Evolutionary conservation across 2,888 invertebrate species (phyloP), one percentile per base, ranked within the genome.

Genomic region (Sarcophaga variegata): DNA sequence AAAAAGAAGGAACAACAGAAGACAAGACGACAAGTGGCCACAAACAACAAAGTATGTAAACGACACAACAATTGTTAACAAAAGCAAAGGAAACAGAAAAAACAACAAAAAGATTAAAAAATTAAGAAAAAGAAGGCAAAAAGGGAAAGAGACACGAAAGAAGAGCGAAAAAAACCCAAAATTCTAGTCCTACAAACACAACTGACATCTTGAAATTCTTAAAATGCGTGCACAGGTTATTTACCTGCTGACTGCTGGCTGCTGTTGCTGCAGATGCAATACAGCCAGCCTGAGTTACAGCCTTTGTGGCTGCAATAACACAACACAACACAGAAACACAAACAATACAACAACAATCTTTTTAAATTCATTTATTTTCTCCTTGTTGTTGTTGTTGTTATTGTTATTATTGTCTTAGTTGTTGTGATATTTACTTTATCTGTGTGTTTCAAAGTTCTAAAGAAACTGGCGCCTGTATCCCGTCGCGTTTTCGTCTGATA

Each of bases 401-500:
- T 22, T 69, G 37, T 70, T 64, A 1, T 20, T 20, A 20, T 20
- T 20, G 20, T 20, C 20, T 20, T 20, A 20, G 22, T 22, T 22
- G 60, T 59, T 27, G 63, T 62, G 67, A 14, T 54, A 12, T 54
- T 2, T 54, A 49, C 49, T 71, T 69, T 11, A 20, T 27, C 3
- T 25, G 6, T 27, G 4, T 14, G 37, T 37, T 49, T 17, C 12
- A 54, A 80, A 79, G 63, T 86, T 86, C 81, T 78, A 60, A 78
- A 75, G 86, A 75, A 83, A 79, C 86, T 93, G 93, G 93, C 93
- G 93, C 93, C 93, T 93, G 91, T 91, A 91, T 92, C 93, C 93
- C 93, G 93, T 90, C 91, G 93, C 90, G 93, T 91, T 90, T 91
- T 91, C 76, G 93, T 93, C 93, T 93, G 93, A 91, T 93, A 93